Evolutionary conservation across 2,113 vertebrate species (phyloP), one percentile per base, ranked within the genome.

Genomic region (Pimephales promelas): DNA sequence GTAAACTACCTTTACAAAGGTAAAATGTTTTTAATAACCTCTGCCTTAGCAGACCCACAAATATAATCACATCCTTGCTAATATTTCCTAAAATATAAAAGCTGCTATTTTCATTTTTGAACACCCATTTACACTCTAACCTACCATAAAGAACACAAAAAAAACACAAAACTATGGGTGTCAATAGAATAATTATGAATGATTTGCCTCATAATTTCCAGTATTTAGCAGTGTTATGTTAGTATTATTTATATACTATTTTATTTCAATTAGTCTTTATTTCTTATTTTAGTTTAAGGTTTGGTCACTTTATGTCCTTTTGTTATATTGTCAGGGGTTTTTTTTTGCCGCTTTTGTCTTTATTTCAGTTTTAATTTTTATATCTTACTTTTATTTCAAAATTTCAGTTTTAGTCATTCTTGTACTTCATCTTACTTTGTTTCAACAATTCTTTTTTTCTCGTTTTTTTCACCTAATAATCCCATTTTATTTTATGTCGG

Each of bases 1-100:
- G 85, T 84, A 52, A 84, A 66, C 47, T 54, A 66, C 22, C n/a
- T n/a, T n/a, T n/a, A n/a, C n/a, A n/a, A 36, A 83, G 20, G 31
- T 26, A 0, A 62, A 70, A 5, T 59, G 8, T 70, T 24, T 45
- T 45, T 14, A 71, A 45, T 61, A 16, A 20, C 31, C 8, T 68
- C 9, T 22, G 18, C 18, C 18, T 36, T 22, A 66, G 3, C 34
- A 66, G 28, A 36, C 1, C 9, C 40, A 34, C 26, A 4, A 13
- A 59, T 16, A n/a, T 79, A 34, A n/a, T 45, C 9, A 24, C 10
- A 28, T 61, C 28, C 28, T 34, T 18, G 61, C 28, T 34, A 31
- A 40, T 9, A 18, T 64, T 64, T 64, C 28, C 8, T 66, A 4
- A 18, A 66, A 64, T 34, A 34, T 64, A 64, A 31, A 34, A 31